Evolutionary conservation across 2,797 vertebrate genomes (phyloP).

Genomic region (Anabas testudineus): DNA sequence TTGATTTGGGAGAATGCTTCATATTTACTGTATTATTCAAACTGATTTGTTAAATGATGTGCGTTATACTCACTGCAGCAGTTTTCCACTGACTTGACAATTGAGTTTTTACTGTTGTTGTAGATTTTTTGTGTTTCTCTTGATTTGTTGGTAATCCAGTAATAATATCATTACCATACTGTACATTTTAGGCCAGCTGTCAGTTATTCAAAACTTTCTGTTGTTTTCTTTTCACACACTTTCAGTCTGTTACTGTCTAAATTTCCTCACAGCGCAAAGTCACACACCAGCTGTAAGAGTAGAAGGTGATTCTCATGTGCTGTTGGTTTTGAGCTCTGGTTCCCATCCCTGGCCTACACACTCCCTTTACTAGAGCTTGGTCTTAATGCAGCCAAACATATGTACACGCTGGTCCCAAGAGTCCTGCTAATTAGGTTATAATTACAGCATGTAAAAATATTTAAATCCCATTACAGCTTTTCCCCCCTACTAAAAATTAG

Average conservation of each 20-base stretch:
- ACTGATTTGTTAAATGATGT: neutral
- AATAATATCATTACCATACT: slow-evolving; percentile 15
- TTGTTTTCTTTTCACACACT: slow-evolving; percentile 56
- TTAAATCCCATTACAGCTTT: slow-evolving; percentile 46
- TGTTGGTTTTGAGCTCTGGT: slow-evolving; percentile 69
- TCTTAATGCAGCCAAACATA: slow-evolving; percentile 42
- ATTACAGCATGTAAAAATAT: slow-evolving; percentile 65
- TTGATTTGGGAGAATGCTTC: neutral
- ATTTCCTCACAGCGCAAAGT: slow-evolving; percentile 71
- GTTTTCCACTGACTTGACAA: neutral
- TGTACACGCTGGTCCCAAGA: slow-evolving; percentile 30
- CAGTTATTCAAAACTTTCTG: slow-evolving; percentile 40
- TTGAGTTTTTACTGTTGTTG: no score
- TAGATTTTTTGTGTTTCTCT: neutral
- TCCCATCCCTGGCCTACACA: slow-evolving; percentile 52
- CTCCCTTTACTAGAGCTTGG: slow-evolving; percentile 55
- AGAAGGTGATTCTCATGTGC: slow-evolving; percentile 82
- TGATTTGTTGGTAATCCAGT: slow-evolving; percentile 6
- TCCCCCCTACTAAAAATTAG: slow-evolving; percentile 57
- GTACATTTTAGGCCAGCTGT: slow-evolving; percentile 26
- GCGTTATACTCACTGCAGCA: no score
- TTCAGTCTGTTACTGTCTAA: slow-evolving; percentile 61
- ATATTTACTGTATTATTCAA: neutral
- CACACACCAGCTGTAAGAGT: slow-evolving; percentile 74
- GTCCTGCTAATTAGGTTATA: slow-evolving; percentile 39